Evolutionary conservation across 2,888 invertebrate genomes (phyloP), one percentile per base, ranked within the genome.

Genomic region (Kuschelorhynchus macadamiae): DNA sequence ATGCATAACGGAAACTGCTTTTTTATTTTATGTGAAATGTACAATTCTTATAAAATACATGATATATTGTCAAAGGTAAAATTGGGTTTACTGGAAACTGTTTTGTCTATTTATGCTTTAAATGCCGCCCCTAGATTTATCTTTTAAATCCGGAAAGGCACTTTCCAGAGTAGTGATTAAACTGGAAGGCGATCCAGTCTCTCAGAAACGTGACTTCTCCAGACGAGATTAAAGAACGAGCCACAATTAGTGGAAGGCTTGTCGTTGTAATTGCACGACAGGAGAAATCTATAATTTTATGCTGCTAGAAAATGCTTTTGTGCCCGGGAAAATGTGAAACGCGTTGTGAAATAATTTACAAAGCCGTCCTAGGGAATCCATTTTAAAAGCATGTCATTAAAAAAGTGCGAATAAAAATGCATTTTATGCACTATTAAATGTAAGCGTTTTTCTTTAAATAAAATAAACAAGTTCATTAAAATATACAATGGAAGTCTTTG

Each of bases 161-260:
- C 63, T 67, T 67, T 67, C 63, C 63, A 46, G 52, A 52, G 57
- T 42, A 57, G 67, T 67, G 67, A 67, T 67, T 67, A 67, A 67
- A 63, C 62, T 59, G 57, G 63, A 67, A 67, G 63, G 67, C 67
- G 63, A 63, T 63, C 67, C 63, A 52, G 67, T 61, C 67, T 61
- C 67, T 67, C 50, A 67, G 57, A 63, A 61, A 67, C 67, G 67
- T 67, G 67, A 67, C 67, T 67, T 62, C 62, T 63, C 50, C 47
- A 46, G 63, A 67, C 62, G 57, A 67, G 67, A 67, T 67, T 67
- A 67, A 62, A 67, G 67, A 67, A 67, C 67, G 66, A 70, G 67
- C 67, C 67, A 67, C 67, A 67, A 67, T 67, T 67, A 67, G 62
- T 63, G 67, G 57, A 59, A 63, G 57, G 63, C 62, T 67, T 62